Evolutionary conservation across 1,140 invertebrate species (phyloP).

Genomic region (Chironomus striatipennis): DNA sequence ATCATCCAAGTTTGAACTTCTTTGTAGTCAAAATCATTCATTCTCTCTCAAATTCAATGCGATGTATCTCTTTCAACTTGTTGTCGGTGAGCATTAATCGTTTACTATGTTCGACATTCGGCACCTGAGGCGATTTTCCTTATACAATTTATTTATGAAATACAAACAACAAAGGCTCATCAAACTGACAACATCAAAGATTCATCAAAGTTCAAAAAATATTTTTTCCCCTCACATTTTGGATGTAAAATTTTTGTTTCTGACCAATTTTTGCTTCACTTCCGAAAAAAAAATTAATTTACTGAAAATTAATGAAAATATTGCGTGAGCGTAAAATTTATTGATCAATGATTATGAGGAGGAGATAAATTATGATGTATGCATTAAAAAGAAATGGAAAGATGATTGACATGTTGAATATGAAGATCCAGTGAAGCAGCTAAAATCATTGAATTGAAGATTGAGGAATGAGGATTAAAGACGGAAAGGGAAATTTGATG

Average conservation of each 20-base stretch:
- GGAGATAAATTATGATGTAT: too few species aligned
- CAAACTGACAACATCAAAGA: slow-evolving; percentile 12
- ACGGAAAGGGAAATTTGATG: too few species aligned
- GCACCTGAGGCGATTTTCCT: not conserved
- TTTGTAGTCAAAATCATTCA: slow-evolving; percentile 2
- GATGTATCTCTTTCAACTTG: too few species aligned
- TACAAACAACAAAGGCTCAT: not conserved
- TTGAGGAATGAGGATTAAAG: too few species aligned
- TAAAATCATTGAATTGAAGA: too few species aligned
- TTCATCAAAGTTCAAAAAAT: not conserved
- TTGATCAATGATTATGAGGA: not conserved
- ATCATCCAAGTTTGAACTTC: not conserved
- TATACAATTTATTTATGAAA: not conserved
- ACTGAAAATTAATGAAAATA: not conserved
- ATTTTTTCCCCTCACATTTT: not conserved
- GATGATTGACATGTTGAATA: too few species aligned
- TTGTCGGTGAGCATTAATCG: too few species aligned
- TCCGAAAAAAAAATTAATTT: too few species aligned
- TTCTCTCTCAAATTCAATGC: not conserved
- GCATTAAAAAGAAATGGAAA: too few species aligned
- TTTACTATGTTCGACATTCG: not conserved
- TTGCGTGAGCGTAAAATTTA: not conserved
- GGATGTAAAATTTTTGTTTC: not conserved
- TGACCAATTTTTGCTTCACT: not conserved
- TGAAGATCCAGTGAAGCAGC: too few species aligned